Conservation (phyloP, 2,113 vertebrate genomes). For the Holacanthus passer region DNA sequence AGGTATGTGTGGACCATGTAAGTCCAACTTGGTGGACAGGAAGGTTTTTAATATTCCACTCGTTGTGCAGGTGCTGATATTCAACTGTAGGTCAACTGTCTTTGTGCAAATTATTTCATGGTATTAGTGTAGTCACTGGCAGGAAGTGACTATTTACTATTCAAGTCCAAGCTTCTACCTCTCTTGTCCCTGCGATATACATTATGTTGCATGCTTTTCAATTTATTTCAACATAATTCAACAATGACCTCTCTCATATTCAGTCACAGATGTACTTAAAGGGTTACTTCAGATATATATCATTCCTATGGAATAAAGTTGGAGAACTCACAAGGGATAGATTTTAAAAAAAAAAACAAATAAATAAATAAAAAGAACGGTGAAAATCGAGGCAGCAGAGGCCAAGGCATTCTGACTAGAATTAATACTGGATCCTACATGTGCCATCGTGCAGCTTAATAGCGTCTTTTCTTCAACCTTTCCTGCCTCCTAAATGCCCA, state of each 20-base stretch:
- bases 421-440: too few species aligned
- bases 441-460: too few species aligned
- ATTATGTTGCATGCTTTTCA: too few species aligned
- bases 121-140: not conserved
- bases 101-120: not conserved
- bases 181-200: not conserved
- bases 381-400: too few species aligned
- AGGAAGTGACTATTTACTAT: not conserved
- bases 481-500: too few species aligned
- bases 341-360: too few species aligned
- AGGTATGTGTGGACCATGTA: not conserved
- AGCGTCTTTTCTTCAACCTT: too few species aligned
- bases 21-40: not conserved
- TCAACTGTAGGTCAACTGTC: not conserved
- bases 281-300: not conserved
- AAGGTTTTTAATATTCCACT: not conserved
- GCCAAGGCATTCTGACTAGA: too few species aligned
- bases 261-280: not conserved
- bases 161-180: not conserved
- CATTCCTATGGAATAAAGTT: too few species aligned
- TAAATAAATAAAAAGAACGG: too few species aligned
- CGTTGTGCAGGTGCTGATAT: too few species aligned
- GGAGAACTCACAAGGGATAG: too few species aligned
- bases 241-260: not conserved
- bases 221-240: not conserved